Conservation (phyloP, 2,113 vertebrate genomes). For the Microtus oregoni region DNA sequence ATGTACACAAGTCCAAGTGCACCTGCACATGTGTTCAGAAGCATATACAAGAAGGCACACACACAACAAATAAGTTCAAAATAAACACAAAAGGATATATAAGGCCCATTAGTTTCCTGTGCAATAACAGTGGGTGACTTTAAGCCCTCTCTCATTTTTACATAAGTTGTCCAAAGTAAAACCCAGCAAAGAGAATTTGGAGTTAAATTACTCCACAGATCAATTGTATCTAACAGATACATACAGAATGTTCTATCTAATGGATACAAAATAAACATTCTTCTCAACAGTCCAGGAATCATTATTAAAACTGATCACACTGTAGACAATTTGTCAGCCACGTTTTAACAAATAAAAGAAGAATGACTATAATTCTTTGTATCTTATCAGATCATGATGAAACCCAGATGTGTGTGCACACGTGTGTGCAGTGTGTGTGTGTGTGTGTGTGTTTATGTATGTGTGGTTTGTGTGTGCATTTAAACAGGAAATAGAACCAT, state of each 20-base stretch:
- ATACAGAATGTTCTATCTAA: neutral
- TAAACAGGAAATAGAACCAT: neutral
- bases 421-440: neutral
- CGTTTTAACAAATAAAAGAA: neutral
- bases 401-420: neutral
- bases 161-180: too few relatives aligned
- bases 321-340: neutral
- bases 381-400: neutral
- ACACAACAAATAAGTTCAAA: too few relatives aligned
- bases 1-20: neutral
- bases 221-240: neutral
- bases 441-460: too few relatives aligned
- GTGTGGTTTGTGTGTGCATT: neutral
- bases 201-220: neutral
- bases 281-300: neutral
- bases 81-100: too few relatives aligned
- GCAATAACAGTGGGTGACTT: too few relatives aligned
- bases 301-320: neutral
- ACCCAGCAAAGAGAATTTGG: neutral
- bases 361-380: neutral
- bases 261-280: neutral
- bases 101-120: too few relatives aligned
- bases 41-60: too few relatives aligned
- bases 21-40: neutral
- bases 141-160: too few relatives aligned